These are phyloP conservation scores for Tridacna gigas DNA, from an alignment of 2,888 invertebrate species.

Conservation along the genomic window DNA sequence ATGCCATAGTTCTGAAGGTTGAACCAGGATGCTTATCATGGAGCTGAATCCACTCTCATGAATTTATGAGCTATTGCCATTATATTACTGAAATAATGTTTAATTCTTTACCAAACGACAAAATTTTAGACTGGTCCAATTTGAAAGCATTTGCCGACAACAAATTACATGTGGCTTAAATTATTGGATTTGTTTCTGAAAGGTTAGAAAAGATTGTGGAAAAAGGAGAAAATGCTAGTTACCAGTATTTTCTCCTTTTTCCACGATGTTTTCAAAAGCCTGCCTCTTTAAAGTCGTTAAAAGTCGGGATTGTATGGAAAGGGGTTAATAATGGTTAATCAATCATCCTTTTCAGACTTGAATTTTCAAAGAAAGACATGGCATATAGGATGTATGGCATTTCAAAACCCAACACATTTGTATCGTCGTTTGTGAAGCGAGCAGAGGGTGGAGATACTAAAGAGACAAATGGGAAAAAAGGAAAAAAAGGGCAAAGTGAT, in stretches of 20 bases:
- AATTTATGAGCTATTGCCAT: too few species aligned
- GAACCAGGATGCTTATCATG: too few species aligned
- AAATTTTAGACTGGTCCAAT: too few species aligned
- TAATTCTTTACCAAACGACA: too few species aligned
- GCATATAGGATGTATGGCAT: slow-evolving; percentile 72
- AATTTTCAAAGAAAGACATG: slow-evolving; percentile 69
- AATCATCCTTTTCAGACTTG: slow-evolving; percentile 60
- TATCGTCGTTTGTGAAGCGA: slow-evolving; percentile 67
- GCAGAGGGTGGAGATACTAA: slow-evolving; percentile 54
- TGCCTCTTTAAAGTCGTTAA: neutral
- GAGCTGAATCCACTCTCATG: too few species aligned
- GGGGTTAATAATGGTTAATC: neutral
- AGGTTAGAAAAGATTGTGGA: neutral
- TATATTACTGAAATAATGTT: too few species aligned
- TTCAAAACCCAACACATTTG: slow-evolving; percentile 69
- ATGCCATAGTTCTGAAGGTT: too few species aligned
- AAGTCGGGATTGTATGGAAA: neutral
- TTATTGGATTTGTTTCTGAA: too few species aligned
- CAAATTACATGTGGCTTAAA: too few species aligned
- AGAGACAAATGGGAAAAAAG: neutral
- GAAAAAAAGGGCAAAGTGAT: neutral
- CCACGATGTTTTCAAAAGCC: neutral
- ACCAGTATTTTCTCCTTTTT: neutral
- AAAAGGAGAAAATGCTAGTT: neutral
- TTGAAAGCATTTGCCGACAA: too few species aligned